Evolutionary conservation across 2,888 invertebrate genomes (phyloP).

Genomic region (Mimumesa dahlbomi): DNA sequence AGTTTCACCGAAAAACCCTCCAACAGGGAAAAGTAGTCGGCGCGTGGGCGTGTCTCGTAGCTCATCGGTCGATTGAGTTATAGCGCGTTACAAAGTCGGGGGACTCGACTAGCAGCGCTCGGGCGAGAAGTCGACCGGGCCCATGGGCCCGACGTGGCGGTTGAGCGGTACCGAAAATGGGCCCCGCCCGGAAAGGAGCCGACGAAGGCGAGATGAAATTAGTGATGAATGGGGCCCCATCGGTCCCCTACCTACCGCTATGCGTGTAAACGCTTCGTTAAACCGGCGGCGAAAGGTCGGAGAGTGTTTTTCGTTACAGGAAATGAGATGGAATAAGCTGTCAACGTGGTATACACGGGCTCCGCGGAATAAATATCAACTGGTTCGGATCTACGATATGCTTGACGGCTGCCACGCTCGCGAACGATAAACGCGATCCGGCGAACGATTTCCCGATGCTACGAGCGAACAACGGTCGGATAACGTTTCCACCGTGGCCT

Average conservation of each 20-base stretch:
- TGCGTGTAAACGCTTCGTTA: slow-evolving; percentile 49
- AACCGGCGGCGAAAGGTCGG: slow-evolving; percentile 29
- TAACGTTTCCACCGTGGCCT: neutral
- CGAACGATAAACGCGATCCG: neutral
- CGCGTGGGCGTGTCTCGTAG: slow-evolving; percentile 73
- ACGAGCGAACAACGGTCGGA: neutral
- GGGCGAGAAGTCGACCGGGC: no score
- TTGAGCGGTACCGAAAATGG: neutral
- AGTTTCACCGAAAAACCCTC: slow-evolving; percentile 61
- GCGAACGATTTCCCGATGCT: neutral
- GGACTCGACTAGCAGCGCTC: slow-evolving; percentile 38
- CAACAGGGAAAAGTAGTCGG: slow-evolving; percentile 72
- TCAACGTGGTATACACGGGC: slow-evolving; percentile 4
- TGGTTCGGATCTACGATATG: neutral
- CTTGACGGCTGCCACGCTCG: neutral
- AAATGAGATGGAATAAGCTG: slow-evolving; percentile 29
- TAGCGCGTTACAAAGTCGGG: slow-evolving; percentile 69
- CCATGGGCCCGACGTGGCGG: no score
- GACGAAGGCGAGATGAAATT: slow-evolving; percentile 66
- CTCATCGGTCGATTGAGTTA: slow-evolving; percentile 76
- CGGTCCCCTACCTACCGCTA: slow-evolving; percentile 51
- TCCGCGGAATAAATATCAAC: neutral
- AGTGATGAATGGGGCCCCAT: slow-evolving; percentile 66
- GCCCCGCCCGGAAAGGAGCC: slow-evolving; percentile 42
- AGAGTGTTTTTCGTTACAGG: slow-evolving; percentile 31